These are phyloP conservation scores for Seriola rivoliana DNA, from an alignment of 2,113 vertebrate species.

Conservation along the genomic window DNA sequence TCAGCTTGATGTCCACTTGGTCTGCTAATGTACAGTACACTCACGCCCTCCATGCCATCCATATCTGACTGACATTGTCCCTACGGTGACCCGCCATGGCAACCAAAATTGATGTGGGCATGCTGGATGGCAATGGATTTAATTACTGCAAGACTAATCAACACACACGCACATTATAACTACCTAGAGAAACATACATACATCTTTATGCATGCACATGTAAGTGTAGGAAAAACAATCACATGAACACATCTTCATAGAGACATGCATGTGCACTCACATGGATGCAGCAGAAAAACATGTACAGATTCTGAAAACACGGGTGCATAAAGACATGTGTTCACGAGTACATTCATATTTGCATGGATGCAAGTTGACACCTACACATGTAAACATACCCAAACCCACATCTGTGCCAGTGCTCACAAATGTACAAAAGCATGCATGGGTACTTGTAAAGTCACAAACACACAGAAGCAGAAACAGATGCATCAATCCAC, in stretches of 20 bases:
- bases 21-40: not conserved
- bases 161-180: not conserved
- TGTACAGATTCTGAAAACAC: no score
- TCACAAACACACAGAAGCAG: not conserved
- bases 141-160: constrained; percentile 49
- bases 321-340: not conserved
- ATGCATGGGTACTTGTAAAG: not conserved
- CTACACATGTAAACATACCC: not conserved
- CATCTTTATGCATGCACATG: not conserved
- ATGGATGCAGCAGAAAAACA: not conserved
- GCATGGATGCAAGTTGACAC: not conserved
- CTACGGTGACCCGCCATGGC: constrained; percentile 42
- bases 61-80: constrained; percentile 28
- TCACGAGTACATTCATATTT: not conserved
- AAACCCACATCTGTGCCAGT: not conserved
- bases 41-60: not conserved
- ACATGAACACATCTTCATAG: not conserved
- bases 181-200: not conserved
- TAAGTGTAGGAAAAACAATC: not conserved
- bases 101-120: constrained; percentile 27
- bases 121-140: constrained; percentile 24
- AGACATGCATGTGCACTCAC: not conserved
- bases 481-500: not conserved
- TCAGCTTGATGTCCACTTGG: constrained; percentile 20
- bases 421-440: not conserved